Evolutionary conservation across 2,797 vertebrate genomes (phyloP).

Genomic region (Cichlasoma orientale): DNA sequence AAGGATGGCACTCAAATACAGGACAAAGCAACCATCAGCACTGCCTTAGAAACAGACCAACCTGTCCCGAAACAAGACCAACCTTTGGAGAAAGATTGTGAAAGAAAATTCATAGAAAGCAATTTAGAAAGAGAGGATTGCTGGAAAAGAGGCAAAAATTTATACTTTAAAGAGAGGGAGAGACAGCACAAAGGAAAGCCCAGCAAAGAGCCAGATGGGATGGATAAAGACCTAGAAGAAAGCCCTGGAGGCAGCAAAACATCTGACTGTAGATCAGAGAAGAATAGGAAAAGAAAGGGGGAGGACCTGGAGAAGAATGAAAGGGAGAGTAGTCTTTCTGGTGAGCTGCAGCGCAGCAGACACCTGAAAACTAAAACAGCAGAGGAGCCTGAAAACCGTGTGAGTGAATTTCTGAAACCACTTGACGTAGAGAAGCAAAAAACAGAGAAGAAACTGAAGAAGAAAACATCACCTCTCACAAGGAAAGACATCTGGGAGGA

Average conservation of each 20-base stretch:
- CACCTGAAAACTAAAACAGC: conserved; percentile 69
- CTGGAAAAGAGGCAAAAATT: conserved; percentile 79
- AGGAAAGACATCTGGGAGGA: conserved; percentile 68
- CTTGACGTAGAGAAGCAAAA: conserved; percentile 76
- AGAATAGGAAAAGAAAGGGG: conserved; percentile 86
- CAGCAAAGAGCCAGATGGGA: conserved; percentile 77
- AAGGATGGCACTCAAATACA: conserved; percentile 83
- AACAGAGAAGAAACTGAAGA: conserved; percentile 65
- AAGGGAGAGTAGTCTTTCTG: conserved; percentile 31
- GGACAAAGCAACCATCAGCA: conserved; percentile 82
- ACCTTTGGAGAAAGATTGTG: conserved; percentile 82
- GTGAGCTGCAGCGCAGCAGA: conserved; percentile 77
- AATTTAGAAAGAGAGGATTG: conserved; percentile 75
- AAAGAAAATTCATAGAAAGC: conserved; percentile 82
- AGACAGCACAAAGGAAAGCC: conserved; percentile 80
- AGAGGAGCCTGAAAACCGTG: conserved; percentile 65
- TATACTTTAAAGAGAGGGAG: conserved; percentile 77
- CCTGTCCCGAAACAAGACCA: conserved; percentile 64
- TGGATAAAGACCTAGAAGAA: conserved; percentile 71
- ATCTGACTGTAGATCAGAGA: conserved; percentile 83
- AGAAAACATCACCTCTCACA: conserved; percentile 69
- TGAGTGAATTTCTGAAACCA: conserved; percentile 70
- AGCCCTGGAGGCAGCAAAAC: conserved; percentile 56
- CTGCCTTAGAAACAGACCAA: conserved; percentile 69
- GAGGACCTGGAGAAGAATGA: conserved; percentile 78